A percentile compares a stretch with the other conserved stretches of the same genome.
phyloP scores from a whole-genome alignment of 2,113 vertebrate species.

The Oplegnathus fasciatus region DNA sequence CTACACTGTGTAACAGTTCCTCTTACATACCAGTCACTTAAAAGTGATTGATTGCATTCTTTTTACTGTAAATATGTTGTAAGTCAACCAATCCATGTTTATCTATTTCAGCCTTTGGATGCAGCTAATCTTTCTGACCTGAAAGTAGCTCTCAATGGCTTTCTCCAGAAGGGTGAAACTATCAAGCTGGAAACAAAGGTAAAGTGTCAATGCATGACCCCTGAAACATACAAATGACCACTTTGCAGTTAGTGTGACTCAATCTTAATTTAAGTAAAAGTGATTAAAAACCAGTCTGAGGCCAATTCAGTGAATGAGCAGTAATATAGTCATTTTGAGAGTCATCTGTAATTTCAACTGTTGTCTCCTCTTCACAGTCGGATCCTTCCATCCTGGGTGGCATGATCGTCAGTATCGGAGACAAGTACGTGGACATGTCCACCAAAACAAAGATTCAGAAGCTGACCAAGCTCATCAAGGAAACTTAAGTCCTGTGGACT shows the following conservation, averaged over 20 bases:
- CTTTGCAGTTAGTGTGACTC: background rate
- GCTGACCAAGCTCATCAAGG: conserved; percentile 90
- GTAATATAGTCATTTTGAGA: background rate
- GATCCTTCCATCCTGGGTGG: conserved; percentile 93
- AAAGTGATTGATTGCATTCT: background rate
- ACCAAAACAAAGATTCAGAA: conserved; percentile 96
- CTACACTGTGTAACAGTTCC: background rate
- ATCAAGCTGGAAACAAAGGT: conserved; percentile 95
- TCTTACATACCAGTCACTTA: background rate
- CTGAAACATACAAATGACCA: background rate
- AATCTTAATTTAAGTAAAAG: background rate
- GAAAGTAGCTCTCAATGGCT: conserved; percentile 89
- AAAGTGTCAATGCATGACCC: conserved; percentile 30
- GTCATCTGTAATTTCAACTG: background rate
- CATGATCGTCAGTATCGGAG: conserved; percentile 97
- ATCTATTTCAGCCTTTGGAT: conserved; percentile 87
- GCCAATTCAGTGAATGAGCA: background rate
- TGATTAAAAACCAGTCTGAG: background rate
- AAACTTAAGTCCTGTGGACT: conserved; percentile 85
- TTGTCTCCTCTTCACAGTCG: conserved; percentile 79
- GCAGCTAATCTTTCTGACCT: conserved; percentile 89
- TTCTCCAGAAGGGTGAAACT: conserved; percentile 90
- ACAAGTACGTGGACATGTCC: conserved; percentile 97
- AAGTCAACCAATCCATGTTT: conserved; percentile 13
- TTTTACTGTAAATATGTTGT: background rate